A percentile compares a stretch with the other conserved stretches of the same genome.
Evolutionary conservation across 2,888 invertebrate genomes (phyloP).

Genomic region (Falcaria lacertinaria): DNA sequence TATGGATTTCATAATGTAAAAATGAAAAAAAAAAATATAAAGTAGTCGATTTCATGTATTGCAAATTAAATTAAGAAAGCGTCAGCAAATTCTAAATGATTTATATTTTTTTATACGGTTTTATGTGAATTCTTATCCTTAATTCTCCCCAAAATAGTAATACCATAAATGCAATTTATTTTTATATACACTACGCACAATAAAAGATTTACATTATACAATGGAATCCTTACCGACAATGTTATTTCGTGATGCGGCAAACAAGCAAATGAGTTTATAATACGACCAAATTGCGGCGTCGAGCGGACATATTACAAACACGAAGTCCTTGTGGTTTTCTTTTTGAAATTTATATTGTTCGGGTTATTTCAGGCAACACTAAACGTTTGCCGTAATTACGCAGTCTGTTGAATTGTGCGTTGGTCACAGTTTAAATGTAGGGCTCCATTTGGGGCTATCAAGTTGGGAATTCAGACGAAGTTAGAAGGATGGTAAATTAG

Average conservation of each 20-base stretch:
- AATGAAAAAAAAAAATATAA: too few relatives aligned
- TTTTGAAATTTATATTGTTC: conserved; percentile 1
- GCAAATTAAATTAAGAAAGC: too few relatives aligned
- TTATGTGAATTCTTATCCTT: too few relatives aligned
- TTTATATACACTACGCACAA: too few relatives aligned
- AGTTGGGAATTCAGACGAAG: not conserved
- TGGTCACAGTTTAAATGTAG: not conserved
- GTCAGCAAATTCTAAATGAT: too few relatives aligned
- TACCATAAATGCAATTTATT: too few relatives aligned
- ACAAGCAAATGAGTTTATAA: conserved; percentile 52
- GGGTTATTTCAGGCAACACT: not conserved
- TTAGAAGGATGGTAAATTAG: not conserved
- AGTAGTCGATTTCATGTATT: too few relatives aligned
- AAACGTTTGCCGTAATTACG: not conserved
- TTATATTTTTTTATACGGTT: too few relatives aligned
- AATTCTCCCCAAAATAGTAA: too few relatives aligned
- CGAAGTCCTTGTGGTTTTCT: not conserved
- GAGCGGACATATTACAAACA: conserved; percentile 8
- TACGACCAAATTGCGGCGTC: conserved; percentile 44
- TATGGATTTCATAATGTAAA: too few relatives aligned
- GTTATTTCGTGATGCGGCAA: conserved; percentile 32
- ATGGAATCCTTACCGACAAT: conserved; percentile 13
- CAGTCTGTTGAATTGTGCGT: not conserved
- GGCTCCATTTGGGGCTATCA: not conserved
- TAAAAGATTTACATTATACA: conserved; percentile 26